These are phyloP conservation scores for Cremastobaeus sp. DNA, from an alignment of 2,888 invertebrate species.

Conservation along the genomic window DNA sequence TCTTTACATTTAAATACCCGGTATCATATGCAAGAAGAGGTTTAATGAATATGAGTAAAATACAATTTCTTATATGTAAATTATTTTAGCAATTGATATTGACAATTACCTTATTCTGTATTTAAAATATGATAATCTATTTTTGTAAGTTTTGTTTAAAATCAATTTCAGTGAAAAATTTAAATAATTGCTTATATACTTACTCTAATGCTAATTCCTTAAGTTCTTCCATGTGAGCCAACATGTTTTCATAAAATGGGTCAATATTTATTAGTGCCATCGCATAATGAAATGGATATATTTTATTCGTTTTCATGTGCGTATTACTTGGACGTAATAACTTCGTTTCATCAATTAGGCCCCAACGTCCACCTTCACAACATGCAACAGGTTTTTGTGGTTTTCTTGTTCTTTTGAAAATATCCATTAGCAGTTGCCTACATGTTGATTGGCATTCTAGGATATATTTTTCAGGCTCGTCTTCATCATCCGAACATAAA, in stretches of 20 bases:
- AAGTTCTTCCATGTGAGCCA: conserved; percentile 78
- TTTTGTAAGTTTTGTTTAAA: no score
- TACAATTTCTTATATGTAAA: no score
- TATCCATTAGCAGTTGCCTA: conserved; percentile 16
- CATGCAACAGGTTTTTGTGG: background rate
- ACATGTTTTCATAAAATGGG: conserved; percentile 72
- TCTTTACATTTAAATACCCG: no score
- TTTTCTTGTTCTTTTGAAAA: conserved; percentile 26
- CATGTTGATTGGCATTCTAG: conserved; percentile 6
- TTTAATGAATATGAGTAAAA: no score
- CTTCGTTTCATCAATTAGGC: conserved; percentile 69
- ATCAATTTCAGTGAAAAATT: background rate
- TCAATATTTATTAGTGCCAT: conserved; percentile 77
- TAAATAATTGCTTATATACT: conserved; percentile 64
- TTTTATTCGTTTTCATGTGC: conserved; percentile 61
- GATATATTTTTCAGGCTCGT: conserved; percentile 67
- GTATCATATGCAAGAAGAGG: no score
- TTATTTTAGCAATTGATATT: no score
- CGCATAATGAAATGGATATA: conserved; percentile 79
- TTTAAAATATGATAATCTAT: no score
- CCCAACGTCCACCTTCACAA: conserved; percentile 64
- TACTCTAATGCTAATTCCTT: conserved; percentile 79
- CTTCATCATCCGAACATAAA: conserved; percentile 76
- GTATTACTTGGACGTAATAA: conserved; percentile 74
- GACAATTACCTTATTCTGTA: no score